phyloP scores from a whole-genome alignment of 2,113 vertebrate genomes.

The Seriola aureovittata region DNA sequence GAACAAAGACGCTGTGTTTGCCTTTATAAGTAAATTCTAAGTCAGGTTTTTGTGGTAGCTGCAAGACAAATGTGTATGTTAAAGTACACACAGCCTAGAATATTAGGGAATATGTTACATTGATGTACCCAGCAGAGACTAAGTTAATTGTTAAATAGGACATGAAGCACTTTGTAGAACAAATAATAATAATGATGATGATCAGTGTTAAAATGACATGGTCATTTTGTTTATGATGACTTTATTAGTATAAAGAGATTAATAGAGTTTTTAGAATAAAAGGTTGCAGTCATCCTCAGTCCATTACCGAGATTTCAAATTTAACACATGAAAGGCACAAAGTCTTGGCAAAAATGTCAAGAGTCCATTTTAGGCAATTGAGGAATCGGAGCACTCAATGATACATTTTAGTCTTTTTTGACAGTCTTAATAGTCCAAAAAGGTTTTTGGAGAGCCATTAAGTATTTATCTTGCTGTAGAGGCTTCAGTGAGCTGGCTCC shows the following conservation, averaged over 20 bases:
- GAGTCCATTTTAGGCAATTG: not conserved
- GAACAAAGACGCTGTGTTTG: constrained; percentile 61
- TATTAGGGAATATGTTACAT: not conserved
- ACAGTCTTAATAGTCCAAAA: not conserved
- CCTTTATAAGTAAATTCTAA: constrained; percentile 24
- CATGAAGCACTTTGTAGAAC: not conserved
- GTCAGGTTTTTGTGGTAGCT: constrained; percentile 13
- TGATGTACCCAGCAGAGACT: not conserved
- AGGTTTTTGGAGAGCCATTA: not conserved
- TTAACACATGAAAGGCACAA: not conserved
- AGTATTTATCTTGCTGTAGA: not conserved
- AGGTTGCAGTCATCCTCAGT: not conserved
- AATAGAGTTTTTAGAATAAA: not conserved
- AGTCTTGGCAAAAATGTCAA: not conserved
- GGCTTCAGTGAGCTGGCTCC: not conserved
- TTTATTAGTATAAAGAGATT: not conserved
- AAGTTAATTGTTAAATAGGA: not conserved
- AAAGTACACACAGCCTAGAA: not conserved
- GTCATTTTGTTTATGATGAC: not conserved
- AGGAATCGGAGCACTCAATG: not conserved
- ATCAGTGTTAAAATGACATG: not conserved
- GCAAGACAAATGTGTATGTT: not conserved
- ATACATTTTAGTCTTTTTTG: not conserved
- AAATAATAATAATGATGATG: not conserved
- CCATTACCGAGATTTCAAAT: not conserved